Percentiles rank a stretch among this genome's conserved stretches.
Evolutionary conservation across 2,797 vertebrate species (phyloP).

Genomic region (Pseudochirops cupreus): DNA sequence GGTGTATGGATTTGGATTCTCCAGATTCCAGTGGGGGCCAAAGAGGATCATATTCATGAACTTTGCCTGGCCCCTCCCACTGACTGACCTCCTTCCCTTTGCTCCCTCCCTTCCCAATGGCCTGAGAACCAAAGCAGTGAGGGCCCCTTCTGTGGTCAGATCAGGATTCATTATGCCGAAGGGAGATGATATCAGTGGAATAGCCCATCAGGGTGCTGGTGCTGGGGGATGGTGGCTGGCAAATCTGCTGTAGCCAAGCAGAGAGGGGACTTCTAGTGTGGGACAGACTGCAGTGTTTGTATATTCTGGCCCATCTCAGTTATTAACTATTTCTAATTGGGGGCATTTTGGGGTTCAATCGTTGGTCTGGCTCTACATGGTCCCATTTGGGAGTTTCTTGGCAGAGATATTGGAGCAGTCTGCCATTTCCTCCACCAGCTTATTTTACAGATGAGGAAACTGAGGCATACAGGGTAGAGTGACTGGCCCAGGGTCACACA

Average conservation of each 20-base stretch:
- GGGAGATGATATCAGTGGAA: neutral
- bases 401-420: no score
- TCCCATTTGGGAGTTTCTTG: no score
- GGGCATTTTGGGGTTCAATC: neutral
- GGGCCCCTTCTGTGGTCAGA: neutral
- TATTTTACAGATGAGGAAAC: no score
- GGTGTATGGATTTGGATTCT: neutral
- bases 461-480: no score
- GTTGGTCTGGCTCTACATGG: neutral
- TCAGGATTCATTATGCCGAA: neutral
- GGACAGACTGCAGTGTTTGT: neutral
- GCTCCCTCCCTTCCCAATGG: neutral
- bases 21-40: neutral
- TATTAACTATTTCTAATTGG: neutral
- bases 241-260: neutral
- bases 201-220: neutral
- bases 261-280: neutral
- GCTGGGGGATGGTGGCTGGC: neutral
- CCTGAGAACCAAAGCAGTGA: neutral
- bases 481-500: no score
- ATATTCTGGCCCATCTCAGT: neutral
- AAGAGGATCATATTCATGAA: neutral
- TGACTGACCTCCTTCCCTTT: neutral
- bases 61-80: neutral
- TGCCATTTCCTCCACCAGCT: no score